Conservation (phyloP, 2,888 invertebrate genomes). For the Ornithoptera priamus region DNA sequence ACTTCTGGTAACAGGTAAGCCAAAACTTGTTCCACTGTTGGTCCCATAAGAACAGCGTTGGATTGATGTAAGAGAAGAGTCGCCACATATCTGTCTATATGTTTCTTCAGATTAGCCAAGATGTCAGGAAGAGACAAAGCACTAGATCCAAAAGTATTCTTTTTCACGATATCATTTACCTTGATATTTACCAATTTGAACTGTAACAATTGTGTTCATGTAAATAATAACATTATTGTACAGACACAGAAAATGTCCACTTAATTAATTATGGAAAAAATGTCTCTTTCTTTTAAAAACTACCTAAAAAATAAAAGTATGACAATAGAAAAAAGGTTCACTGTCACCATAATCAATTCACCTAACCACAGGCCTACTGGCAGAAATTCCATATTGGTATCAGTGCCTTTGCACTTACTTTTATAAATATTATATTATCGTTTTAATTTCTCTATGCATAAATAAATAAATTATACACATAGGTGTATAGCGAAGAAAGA, state of each 20-base stretch:
- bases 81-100: conserved; percentile 14
- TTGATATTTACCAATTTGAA: conserved; percentile 13
- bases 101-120: not conserved
- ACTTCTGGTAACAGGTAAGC: conserved; percentile 7
- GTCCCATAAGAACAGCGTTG: conserved; percentile 7
- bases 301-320: too few species aligned
- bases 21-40: conserved; percentile 10
- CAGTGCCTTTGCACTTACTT: too few species aligned
- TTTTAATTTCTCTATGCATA: too few species aligned
- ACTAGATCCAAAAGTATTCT: not conserved
- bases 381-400: too few species aligned
- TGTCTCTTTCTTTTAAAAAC: too few species aligned
- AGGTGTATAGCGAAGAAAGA: too few species aligned
- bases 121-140: not conserved
- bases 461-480: too few species aligned
- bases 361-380: too few species aligned
- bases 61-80: not conserved
- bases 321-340: too few species aligned
- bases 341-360: too few species aligned
- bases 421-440: too few species aligned
- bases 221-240: not conserved
- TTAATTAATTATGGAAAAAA: too few species aligned
- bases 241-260: not conserved
- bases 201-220: conserved; percentile 13
- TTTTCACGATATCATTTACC: not conserved